Base-by-base conservation (phyloP, 2,113 vertebrate species). In the Hucho hucho region DNA sequence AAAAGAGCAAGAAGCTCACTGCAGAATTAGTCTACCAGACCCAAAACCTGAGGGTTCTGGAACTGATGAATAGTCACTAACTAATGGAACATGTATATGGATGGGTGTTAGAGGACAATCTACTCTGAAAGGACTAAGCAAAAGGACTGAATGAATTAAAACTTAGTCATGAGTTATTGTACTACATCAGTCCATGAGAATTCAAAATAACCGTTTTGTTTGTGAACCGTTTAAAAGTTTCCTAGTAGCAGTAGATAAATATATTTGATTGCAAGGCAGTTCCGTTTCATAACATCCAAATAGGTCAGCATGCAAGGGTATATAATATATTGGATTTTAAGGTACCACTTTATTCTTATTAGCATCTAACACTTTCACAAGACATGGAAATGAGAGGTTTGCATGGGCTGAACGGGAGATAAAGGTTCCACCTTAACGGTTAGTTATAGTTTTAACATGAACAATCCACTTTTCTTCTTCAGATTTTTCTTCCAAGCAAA, bases 281-380 rank as follows among this genome's bases (percentile, higher is more conserved):
- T 92, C 87, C 90, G 90, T 92, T 93, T 93, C 90, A 92, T 91
- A 93, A 89, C 89, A 93, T 92, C 92, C 90, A 92, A 92, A 91
- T 87, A 92, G 89, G 89, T 92, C 87, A 85, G 89, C 92, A 93
- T 94, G 93, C 93, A 93, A 90, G 86, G 89, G 90, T 93, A 93
- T 92, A 93, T 89, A 91, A 78, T 88, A 83, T 89, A 91, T 87
- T 83, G 87, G 87, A 81, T 88, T 86, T 76, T 73, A 72, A 82
- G 80, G 77, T 83, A 80, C 76, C 77, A 77, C 79, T 83, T 86
- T 77, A 78, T 72, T 73, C 24, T 78, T 84, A 89, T 86, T 89
- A 75, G 88, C 84, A 86, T 89, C 87, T 91, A 93, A 89, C 88
- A 91, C 89, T 75, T 88, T 90, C 88, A 93, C 89, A 85, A 88